Conservation (phyloP, 2,797 vertebrate genomes). For the Phalloptychus januarius region DNA sequence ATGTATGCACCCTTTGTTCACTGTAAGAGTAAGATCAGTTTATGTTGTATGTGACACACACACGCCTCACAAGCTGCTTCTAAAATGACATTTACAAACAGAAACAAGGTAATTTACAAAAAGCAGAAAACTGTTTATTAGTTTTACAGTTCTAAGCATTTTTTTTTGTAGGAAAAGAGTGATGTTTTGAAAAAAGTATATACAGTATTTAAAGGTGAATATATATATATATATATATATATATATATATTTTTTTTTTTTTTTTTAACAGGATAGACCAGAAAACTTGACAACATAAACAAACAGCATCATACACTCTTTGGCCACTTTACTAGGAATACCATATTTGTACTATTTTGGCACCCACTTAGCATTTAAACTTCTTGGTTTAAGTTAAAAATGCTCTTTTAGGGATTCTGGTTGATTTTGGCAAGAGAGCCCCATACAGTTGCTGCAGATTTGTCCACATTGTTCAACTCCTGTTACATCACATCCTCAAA, state of each 20-base stretch:
- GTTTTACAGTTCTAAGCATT: background rate
- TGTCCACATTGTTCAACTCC: background rate
- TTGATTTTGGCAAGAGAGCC: background rate
- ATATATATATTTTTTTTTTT: too few species aligned
- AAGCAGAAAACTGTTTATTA: background rate
- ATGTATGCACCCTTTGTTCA: conserved; percentile 13
- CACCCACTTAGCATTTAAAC: background rate
- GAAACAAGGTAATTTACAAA: background rate
- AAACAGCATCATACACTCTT: background rate
- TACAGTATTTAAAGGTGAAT: background rate
- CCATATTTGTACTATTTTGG: background rate
- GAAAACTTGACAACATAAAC: background rate
- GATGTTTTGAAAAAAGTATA: background rate
- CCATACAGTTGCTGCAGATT: background rate
- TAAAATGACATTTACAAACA: background rate
- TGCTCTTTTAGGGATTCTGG: background rate
- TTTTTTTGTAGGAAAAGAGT: background rate
- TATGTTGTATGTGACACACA: background rate
- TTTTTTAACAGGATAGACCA: background rate
- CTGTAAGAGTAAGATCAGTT: background rate
- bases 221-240: too few species aligned
- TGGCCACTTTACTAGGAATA: background rate
- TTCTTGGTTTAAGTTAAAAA: background rate
- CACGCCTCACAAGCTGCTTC: background rate
- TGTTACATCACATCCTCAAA: background rate